Evolutionary conservation across 2,797 vertebrate species (phyloP), one percentile per base, ranked within the genome.

Genomic region (Spondyliosoma cantharus): DNA sequence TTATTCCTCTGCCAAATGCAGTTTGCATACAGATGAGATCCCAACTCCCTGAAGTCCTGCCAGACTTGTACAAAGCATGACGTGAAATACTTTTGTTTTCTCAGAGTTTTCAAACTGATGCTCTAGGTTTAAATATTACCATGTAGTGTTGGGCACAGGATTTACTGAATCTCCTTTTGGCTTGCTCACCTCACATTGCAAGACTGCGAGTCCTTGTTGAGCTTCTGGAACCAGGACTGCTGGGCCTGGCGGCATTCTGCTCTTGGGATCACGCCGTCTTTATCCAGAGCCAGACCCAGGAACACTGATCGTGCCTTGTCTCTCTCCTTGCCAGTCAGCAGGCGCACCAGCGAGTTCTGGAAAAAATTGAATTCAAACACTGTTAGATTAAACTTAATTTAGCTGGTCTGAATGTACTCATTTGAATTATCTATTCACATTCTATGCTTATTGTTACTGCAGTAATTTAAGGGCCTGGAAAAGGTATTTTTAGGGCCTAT

Each of bases 151-250:
- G 29, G 11, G 5, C 22, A 53, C 5, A 22, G 43, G 16, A 24
- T 70, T 15, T 19, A 3, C 2, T 3, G 20, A 45, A 8, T 29
- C 7, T 57, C 22, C 4, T 59, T n/a, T n/a, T 48, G 29, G 45
- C 65, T 7, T 25, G 53, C 90, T 76, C 80, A 99, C 98, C 98
- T 99, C 93, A 98, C 96, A 0, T 93, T 97, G 93, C 97, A 98
- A 75, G 97, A 98, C n/a, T 96, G 92, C 0, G 93, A 87, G 81
- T 97, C 96, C 87, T 96, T 95, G 63, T 90, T 96, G 80, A 90
- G 95, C 88, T 97, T 98, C 81, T 95, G 93, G 92, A 97, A 98
- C 98, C 98, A 99, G 56, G 94, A 87, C 59, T 96, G 94, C 89
- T 95, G 97, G 29, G 96, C 96, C 53, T 83, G 95, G 74, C 76